phyloP scores from a whole-genome alignment of 1,140 invertebrate genomes.

The Lamellibrachia luymesi region DNA sequence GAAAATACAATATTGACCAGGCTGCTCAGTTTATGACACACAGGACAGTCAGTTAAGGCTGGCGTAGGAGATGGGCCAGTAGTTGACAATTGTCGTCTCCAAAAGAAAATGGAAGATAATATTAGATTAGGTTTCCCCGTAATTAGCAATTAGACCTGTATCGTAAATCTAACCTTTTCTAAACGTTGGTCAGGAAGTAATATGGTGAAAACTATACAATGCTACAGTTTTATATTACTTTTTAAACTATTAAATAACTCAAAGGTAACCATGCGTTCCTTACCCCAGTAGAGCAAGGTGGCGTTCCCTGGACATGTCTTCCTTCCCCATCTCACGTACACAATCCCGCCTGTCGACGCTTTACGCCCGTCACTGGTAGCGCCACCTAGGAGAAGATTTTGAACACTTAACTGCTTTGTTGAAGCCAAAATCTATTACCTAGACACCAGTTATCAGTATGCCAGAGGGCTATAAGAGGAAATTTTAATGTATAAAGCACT shows the following conservation, averaged over 20 bases:
- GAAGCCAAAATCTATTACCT: too few relatives aligned
- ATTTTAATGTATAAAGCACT: too few relatives aligned
- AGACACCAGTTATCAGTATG: too few relatives aligned
- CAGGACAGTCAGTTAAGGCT: too few relatives aligned
- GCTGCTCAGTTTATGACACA: too few relatives aligned
- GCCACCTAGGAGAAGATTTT: background rate
- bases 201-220: background rate
- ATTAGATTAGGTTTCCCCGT: too few relatives aligned
- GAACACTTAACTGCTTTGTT: background rate
- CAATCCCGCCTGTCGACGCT: background rate
- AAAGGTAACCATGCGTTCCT: background rate
- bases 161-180: background rate
- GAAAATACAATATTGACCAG: too few relatives aligned
- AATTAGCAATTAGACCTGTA: background rate
- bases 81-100: too few relatives aligned
- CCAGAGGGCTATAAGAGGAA: too few relatives aligned
- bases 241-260: background rate
- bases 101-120: too few relatives aligned
- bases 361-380: background rate
- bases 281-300: background rate
- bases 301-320: conserved; percentile 9
- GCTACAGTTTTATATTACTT: too few relatives aligned
- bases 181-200: background rate
- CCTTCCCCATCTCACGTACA: conserved; percentile 6
- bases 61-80: too few relatives aligned